Percentiles rank a stretch among this genome's conserved stretches.
phyloP scores from a whole-genome alignment of 2,797 vertebrate genomes.

The Myotis vivesi region DNA sequence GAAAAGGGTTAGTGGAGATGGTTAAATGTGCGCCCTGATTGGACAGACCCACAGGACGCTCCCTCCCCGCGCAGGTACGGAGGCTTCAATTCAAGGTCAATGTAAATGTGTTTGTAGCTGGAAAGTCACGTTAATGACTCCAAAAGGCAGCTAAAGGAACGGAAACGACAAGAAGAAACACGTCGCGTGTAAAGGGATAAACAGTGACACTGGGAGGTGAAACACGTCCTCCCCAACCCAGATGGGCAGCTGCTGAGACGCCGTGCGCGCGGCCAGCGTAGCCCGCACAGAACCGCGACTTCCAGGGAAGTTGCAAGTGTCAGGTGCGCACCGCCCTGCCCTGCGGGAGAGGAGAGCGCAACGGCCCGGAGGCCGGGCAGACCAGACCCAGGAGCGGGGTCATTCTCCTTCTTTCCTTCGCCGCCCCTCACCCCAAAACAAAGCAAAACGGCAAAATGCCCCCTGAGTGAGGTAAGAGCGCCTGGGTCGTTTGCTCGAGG shows the following conservation, averaged over 20 bases:
- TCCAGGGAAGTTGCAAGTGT: not conserved
- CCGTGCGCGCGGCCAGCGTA: no score
- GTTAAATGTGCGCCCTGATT: not conserved
- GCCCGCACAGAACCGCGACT: rapidly evolving
- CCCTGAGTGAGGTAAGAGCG: not conserved
- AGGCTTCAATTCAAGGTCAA: not conserved
- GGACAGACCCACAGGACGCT: not conserved
- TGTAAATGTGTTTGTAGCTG: not conserved
- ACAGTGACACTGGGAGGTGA: not conserved
- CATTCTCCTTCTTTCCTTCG: not conserved
- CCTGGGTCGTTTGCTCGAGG: not conserved
- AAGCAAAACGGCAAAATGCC: not conserved
- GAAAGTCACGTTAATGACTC: not conserved
- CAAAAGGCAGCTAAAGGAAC: not conserved
- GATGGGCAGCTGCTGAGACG: not conserved
- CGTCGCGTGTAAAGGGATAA: not conserved
- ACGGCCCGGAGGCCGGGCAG: not conserved
- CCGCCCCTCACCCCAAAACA: not conserved
- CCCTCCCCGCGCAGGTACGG: no score
- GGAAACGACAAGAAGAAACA: not conserved
- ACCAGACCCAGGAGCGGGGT: rapidly evolving
- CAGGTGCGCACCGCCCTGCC: not conserved
- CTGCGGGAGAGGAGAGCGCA: not conserved
- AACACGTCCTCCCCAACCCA: not conserved
- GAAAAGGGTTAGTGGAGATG: not conserved